Evolutionary conservation across 2,797 vertebrate species (phyloP).

Genomic region (Tokudaia muenninki): DNA sequence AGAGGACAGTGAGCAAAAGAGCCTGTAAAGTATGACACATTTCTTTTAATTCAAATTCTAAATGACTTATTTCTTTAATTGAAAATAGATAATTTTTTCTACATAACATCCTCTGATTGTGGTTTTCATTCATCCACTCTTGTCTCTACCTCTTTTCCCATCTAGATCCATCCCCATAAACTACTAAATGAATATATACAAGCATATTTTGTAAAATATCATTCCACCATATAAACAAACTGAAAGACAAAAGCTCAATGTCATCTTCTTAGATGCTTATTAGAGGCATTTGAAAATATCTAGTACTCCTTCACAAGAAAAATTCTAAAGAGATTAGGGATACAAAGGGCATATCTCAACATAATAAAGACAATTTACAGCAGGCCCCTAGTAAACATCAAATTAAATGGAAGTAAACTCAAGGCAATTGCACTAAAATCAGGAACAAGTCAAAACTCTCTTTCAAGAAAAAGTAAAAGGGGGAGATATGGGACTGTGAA

Average conservation of each 20-base stretch:
- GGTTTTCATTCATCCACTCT: neutral
- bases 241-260: neutral
- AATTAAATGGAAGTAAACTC: neutral
- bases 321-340: neutral
- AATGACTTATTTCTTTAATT: neutral
- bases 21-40: neutral
- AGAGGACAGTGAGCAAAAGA: neutral
- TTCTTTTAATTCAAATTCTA: neutral
- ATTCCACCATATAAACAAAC: neutral
- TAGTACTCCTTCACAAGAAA: neutral
- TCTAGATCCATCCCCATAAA: neutral
- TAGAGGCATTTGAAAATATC: neutral
- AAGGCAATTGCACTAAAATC: neutral
- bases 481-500: no score
- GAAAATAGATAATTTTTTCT: neutral
- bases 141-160: neutral
- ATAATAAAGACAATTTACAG: neutral
- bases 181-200: neutral
- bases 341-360: neutral
- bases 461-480: no score
- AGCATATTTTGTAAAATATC: no score
- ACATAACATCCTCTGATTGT: neutral
- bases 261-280: neutral
- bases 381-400: neutral
- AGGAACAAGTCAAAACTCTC: neutral